Base-by-base conservation (phyloP, 2,797 vertebrate genomes). In the Telmatherina bonti region DNA sequence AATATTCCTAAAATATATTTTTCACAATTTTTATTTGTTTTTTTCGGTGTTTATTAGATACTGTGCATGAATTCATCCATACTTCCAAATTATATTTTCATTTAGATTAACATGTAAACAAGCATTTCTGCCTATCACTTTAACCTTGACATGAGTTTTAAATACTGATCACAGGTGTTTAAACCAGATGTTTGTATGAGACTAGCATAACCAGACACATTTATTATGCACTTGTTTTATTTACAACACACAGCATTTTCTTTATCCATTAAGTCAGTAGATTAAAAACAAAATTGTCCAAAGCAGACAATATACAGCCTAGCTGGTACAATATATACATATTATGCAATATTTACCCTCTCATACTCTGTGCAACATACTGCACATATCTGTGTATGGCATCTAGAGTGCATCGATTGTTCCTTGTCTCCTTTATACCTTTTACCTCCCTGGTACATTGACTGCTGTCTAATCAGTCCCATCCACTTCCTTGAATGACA, bases 171-270 rank as follows among this genome's bases (percentile, higher is more conserved):
- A 52, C 4, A 12, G 11, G 24, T 52, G 24, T 20, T 10, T 20
- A 11, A 60, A 29, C 43, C 7, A 60, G 10, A 45, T 73, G 68
- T 75, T 20, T 64, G 70, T 36, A 58, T 47, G 68, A 71, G 60
- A 76, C 29, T 56, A 83, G 6, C n/a, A 81, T 26, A 86, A 58
- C 9, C 83, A 64, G 74, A 84, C 56, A 74, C 70, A 56, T 60
- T 86, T 53, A 26, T 81, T 87, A 85, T 89, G 86, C 82, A 88
- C 80, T 84, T 72, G 63, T 85, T 89, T 88, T 88, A 90, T 90
- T 91, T 90, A 91, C 86, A 92, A 89, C 81, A 88, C 81, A 87
- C 68, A 86, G 67, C 69, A 86, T 82, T 85, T 81, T 85, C 75
- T 67, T 85, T 83, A 75, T 82, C 76, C 78, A 82, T 76, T 63